Evolutionary conservation across 1,140 invertebrate genomes (phyloP).

Genomic region (Ectropis grisescens): DNA sequence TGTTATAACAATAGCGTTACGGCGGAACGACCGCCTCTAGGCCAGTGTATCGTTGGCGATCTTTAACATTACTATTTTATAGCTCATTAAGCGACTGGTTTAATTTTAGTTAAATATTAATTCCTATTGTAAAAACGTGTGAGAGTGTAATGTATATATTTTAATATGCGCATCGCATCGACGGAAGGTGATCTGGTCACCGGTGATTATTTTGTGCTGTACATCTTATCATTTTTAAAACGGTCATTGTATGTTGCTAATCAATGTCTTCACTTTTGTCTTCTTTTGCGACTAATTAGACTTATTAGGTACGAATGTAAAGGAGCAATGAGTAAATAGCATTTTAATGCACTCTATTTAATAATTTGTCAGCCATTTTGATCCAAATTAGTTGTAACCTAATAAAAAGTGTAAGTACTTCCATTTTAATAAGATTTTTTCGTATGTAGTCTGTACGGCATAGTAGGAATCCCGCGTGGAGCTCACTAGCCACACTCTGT

Average conservation of each 20-base stretch:
- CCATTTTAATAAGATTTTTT: slow-evolving; percentile 64
- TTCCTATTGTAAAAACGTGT: slow-evolving; percentile 65
- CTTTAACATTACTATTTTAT: slow-evolving; percentile 53
- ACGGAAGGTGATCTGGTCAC: slow-evolving; percentile 26
- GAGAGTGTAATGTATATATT: slow-evolving; percentile 63
- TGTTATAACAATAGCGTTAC: slow-evolving; percentile 21
- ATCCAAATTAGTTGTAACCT: slow-evolving; percentile 55
- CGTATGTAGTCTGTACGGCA: slow-evolving; percentile 50
- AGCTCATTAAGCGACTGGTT: slow-evolving; percentile 65
- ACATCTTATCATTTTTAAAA: slow-evolving; percentile 17
- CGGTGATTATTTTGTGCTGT: slow-evolving; percentile 25
- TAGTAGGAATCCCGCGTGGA: slow-evolving; percentile 38
- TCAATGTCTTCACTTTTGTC: slow-evolving; percentile 34
- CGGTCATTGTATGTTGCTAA: no score
- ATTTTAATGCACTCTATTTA: slow-evolving; percentile 35
- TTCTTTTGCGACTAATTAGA: slow-evolving; percentile 49
- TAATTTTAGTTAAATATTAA: slow-evolving; percentile 59
- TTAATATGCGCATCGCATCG: slow-evolving; percentile 34
- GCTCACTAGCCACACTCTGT: slow-evolving; percentile 33
- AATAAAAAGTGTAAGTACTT: slow-evolving; percentile 60
- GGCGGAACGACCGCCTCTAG: slow-evolving; percentile 24
- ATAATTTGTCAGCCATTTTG: slow-evolving; percentile 61
- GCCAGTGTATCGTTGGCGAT: slow-evolving; percentile 65
- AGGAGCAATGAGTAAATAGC: slow-evolving; percentile 40
- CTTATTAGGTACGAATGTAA: slow-evolving; percentile 41